Evolutionary conservation across 2,888 invertebrate species (phyloP).

Genomic region (Harpalus rubripes): DNA sequence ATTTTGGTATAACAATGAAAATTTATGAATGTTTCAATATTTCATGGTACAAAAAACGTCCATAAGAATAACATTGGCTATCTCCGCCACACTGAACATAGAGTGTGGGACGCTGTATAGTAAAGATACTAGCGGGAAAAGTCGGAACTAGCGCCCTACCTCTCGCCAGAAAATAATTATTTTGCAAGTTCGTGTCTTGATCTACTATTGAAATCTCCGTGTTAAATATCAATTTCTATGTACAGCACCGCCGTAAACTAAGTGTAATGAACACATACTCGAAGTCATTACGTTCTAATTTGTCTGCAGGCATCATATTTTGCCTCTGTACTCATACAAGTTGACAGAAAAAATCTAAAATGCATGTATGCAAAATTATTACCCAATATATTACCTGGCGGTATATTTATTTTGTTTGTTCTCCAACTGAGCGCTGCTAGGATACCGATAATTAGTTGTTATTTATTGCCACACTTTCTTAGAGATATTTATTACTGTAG

Average conservation of each 20-base stretch:
- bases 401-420: constrained; percentile 16
- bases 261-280: constrained; percentile 7
- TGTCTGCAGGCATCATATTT: constrained; percentile 20
- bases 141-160: no score
- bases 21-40: no score
- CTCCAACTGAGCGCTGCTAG: background rate
- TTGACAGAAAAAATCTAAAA: constrained; percentile 23
- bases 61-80: no score
- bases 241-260: background rate
- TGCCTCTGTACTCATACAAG: constrained; percentile 10
- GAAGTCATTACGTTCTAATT: constrained; percentile 1
- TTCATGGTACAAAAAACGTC: no score
- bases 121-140: no score
- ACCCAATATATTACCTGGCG: constrained; percentile 16
- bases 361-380: constrained; percentile 18
- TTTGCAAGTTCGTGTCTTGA: background rate
- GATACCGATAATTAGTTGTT: background rate
- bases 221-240: background rate
- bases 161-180: no score
- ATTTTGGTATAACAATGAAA: no score
- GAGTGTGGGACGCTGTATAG: no score
- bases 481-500: constrained; percentile 5
- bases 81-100: no score
- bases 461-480: background rate
- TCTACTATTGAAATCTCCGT: background rate